These are phyloP conservation scores for Battus philenor DNA, from an alignment of 1,140 invertebrate genomes.

Conservation along the genomic window DNA sequence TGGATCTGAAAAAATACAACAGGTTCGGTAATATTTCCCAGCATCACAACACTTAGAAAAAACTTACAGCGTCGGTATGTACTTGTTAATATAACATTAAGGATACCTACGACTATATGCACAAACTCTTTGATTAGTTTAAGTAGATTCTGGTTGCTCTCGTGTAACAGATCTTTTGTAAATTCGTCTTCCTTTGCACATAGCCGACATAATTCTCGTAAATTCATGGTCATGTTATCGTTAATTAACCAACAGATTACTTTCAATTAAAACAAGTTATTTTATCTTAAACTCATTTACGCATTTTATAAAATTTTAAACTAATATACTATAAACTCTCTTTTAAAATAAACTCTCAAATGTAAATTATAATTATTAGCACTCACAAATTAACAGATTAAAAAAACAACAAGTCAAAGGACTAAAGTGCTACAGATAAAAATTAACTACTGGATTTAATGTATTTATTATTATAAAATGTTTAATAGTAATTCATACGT, in stretches of 20 bases:
- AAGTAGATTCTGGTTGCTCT: slow-evolving; percentile 51
- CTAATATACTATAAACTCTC: not conserved
- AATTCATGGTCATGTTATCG: slow-evolving; percentile 42
- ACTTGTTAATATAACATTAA: slow-evolving; percentile 2
- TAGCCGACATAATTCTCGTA: slow-evolving; percentile 65
- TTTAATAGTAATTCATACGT: too few relatives aligned
- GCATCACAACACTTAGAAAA: not conserved
- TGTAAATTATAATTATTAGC: too few relatives aligned
- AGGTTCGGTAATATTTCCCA: slow-evolving; percentile 2
- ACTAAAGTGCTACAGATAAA: too few relatives aligned
- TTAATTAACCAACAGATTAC: too few relatives aligned
- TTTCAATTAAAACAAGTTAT: too few relatives aligned
- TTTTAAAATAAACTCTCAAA: too few relatives aligned
- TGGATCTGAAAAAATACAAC: slow-evolving; percentile 35
- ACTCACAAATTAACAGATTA: too few relatives aligned
- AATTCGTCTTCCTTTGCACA: slow-evolving; percentile 60
- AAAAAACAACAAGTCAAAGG: too few relatives aligned
- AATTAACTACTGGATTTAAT: too few relatives aligned
- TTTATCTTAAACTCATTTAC: too few relatives aligned
- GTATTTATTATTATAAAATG: too few relatives aligned
- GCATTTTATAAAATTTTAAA: too few relatives aligned
- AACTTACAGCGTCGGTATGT: not conserved
- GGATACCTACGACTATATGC: slow-evolving; percentile 52
- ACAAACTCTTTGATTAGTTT: slow-evolving; percentile 59
- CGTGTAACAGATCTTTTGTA: slow-evolving; percentile 59